Conservation (phyloP, 1,140 invertebrate species). For the Saxidomus purpurata region DNA sequence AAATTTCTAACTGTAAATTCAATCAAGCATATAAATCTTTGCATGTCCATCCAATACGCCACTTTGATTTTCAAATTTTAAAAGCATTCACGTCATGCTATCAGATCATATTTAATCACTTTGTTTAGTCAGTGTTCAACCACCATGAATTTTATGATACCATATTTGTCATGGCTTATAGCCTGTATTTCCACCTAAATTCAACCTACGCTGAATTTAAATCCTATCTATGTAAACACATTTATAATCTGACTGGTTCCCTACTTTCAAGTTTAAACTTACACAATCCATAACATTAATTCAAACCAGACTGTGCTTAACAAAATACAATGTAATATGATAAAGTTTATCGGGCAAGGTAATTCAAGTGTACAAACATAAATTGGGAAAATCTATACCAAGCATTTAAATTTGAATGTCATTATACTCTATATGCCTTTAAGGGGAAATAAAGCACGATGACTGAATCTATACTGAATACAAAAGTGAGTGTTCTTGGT, state of each 20-base stretch:
- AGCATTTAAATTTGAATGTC: neutral
- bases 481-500: neutral
- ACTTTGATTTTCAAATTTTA: neutral
- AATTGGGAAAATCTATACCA: neutral
- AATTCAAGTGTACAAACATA: slow-evolving; percentile 12
- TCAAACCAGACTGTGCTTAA: slow-evolving; percentile 21
- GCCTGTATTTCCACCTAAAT: slow-evolving; percentile 1
- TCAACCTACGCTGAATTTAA: slow-evolving; percentile 40
- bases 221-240: slow-evolving; percentile 17
- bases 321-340: neutral
- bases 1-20: too few relatives aligned
- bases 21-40: neutral
- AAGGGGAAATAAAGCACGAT: slow-evolving; percentile 31
- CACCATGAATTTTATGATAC: neutral
- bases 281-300: slow-evolving; percentile 16
- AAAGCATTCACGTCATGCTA: neutral
- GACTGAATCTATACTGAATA: slow-evolving; percentile 13
- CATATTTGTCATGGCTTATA: slow-evolving; percentile 11
- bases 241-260: slow-evolving; percentile 22
- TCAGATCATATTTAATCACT: neutral
- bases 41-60: neutral
- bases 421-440: slow-evolving; percentile 40
- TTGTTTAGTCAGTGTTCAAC: neutral
- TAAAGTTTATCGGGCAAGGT: neutral
- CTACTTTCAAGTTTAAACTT: neutral